Evolutionary conservation across 2,113 vertebrate genomes (phyloP).

Genomic region (Alectura lathami): DNA sequence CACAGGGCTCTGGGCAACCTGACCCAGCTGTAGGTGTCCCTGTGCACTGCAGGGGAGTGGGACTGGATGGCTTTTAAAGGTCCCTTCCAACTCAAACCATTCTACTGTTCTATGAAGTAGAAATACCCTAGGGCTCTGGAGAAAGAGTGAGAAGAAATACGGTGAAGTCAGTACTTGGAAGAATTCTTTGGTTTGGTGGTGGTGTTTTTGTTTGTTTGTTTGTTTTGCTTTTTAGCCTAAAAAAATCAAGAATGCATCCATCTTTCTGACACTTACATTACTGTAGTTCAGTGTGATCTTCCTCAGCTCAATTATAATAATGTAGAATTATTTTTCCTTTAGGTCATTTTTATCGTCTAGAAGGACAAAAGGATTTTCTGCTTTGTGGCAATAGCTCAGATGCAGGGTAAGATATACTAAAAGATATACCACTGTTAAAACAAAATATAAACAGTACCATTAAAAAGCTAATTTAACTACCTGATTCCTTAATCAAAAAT

Average conservation of each 20-base stretch:
- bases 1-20: too few relatives aligned
- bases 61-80: too few relatives aligned
- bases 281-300: neutral
- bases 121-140: too few relatives aligned
- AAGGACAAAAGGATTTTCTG: constrained; percentile 80
- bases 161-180: too few relatives aligned
- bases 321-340: neutral
- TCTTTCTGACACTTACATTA: neutral
- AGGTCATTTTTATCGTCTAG: constrained; percentile 76
- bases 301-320: neutral
- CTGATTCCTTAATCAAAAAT: neutral
- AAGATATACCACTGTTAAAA: neutral
- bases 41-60: too few relatives aligned
- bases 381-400: constrained; percentile 87
- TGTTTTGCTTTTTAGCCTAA: too few relatives aligned
- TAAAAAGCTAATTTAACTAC: neutral
- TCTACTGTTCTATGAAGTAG: too few relatives aligned
- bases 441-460: neutral
- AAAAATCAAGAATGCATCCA: neutral
- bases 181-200: neutral
- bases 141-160: too few relatives aligned
- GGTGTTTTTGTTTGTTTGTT: neutral
- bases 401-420: constrained; percentile 84
- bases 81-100: too few relatives aligned
- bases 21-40: too few relatives aligned